These are phyloP conservation scores for Selenia dentaria DNA, from an alignment of 2,888 invertebrate species.

Conservation along the genomic window DNA sequence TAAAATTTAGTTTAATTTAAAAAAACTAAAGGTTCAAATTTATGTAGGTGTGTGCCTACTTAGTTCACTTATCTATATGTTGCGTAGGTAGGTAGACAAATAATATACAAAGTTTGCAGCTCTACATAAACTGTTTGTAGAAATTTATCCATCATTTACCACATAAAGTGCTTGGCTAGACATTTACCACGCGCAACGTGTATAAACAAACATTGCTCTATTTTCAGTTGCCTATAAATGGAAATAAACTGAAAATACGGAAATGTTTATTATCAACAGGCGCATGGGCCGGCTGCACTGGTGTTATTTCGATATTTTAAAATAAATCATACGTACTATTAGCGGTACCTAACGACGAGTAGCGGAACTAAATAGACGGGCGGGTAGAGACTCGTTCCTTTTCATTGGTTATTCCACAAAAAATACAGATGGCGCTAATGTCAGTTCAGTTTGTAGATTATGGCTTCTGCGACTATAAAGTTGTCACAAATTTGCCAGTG, in stretches of 20 bases:
- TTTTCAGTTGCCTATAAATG: slow-evolving; percentile 25
- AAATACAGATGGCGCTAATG: neutral
- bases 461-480: too few species aligned
- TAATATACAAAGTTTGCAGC: too few species aligned
- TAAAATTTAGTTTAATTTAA: too few species aligned
- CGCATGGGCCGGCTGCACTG: neutral
- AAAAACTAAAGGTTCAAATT: too few species aligned
- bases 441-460: too few species aligned
- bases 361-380: slow-evolving; percentile 1
- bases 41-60: too few species aligned
- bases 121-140: too few species aligned
- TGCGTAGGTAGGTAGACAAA: too few species aligned
- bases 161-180: slow-evolving; percentile 19
- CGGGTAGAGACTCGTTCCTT: too few species aligned
- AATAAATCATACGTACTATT: neutral
- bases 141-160: slow-evolving; percentile 19
- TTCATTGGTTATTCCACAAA: too few species aligned
- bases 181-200: slow-evolving; percentile 18
- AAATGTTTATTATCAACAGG: slow-evolving; percentile 18
- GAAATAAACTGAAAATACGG: slow-evolving; percentile 24
- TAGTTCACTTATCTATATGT: too few species aligned
- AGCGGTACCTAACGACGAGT: slow-evolving; percentile 5
- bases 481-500: too few species aligned
- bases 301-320: neutral
- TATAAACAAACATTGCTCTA: slow-evolving; percentile 24